Base-by-base conservation (phyloP, 2,113 vertebrate species). In the Falco punctatus region DNA sequence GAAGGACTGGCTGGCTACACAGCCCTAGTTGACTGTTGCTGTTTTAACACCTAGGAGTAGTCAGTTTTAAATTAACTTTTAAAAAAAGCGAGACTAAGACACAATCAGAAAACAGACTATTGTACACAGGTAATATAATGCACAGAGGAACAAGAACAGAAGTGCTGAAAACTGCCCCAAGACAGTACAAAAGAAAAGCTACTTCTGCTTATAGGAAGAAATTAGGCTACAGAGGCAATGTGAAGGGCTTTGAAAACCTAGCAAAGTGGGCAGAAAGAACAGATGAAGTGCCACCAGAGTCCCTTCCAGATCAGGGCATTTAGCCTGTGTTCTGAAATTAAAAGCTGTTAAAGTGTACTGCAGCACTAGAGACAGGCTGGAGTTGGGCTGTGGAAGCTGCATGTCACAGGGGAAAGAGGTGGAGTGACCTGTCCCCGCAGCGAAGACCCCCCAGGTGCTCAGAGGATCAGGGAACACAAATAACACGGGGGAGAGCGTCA, bases 391-490 rank as follows among this genome's bases (percentile, higher is more conserved):
- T 0, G 8, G 40, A 33, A 70, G 49, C 55, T 42, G 38, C 33
- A 8, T 0, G 0, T 12, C 66, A 8, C 27, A 10, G 21, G 38
- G 35, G 12, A 11, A 49, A 17, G 27, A 46, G 26, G 11, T 7
- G 35, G n/a, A 38, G 26, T 1, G 20, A 44, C 3, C 59, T 6
- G 3, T 46, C 32, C 33, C 24, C 1, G 0, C 5, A 20, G 42
- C 13, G 61, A 61, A 66, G 48, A 15, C 28, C 61, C 15, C 14
- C 3, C 7, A 10, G n/a, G n/a, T 17, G 24, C 71, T 62, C 61
- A 30, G 23, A 42, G 17, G 67, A 5, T 0, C 2, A 42, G 35
- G 71, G 48, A 32, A 1, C 23, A 54, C 12, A 20, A 33, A 35
- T 4, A 35, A 27, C 20, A 1, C 3, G 2, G 62, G 57, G 26